Evolutionary conservation across 2,797 vertebrate genomes (phyloP).

Genomic region (Podargus strigoides): DNA sequence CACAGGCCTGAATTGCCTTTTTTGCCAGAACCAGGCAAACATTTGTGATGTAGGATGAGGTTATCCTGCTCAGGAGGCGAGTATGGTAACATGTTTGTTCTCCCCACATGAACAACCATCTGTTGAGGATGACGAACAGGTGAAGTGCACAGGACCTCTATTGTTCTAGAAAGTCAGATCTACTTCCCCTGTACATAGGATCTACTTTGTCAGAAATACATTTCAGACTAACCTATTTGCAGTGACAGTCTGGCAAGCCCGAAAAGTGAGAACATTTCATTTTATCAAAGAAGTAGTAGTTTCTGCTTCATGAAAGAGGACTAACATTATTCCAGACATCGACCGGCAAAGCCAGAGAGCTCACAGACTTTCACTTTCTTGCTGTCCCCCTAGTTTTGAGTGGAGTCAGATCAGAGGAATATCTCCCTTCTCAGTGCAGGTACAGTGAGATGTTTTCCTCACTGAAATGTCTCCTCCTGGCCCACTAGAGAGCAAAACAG

Average conservation of each 20-base stretch:
- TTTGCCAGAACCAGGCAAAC: not conserved
- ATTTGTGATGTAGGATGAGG: not conserved
- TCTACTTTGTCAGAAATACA: not conserved
- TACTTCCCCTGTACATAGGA: not conserved
- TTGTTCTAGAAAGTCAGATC: not conserved
- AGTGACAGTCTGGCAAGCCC: not conserved
- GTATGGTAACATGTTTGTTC: not conserved
- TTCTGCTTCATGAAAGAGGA: not conserved
- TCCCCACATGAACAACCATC: not conserved
- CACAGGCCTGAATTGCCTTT: not conserved
- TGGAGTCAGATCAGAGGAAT: not conserved
- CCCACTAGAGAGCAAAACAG: not conserved
- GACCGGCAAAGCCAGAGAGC: not conserved
- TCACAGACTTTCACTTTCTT: not conserved
- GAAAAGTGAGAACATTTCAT: not conserved
- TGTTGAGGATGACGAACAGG: not conserved
- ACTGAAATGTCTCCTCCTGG: not conserved
- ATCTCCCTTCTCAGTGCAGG: not conserved
- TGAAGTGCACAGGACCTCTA: not conserved
- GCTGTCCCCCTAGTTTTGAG: not conserved
- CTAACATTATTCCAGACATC: not conserved
- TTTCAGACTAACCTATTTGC: not conserved
- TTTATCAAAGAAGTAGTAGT: not conserved
- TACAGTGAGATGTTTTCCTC: not conserved
- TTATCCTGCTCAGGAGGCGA: not conserved